These are phyloP conservation scores for Rafetus swinhoei DNA, from an alignment of 2,113 vertebrate species.

Conservation along the genomic window DNA sequence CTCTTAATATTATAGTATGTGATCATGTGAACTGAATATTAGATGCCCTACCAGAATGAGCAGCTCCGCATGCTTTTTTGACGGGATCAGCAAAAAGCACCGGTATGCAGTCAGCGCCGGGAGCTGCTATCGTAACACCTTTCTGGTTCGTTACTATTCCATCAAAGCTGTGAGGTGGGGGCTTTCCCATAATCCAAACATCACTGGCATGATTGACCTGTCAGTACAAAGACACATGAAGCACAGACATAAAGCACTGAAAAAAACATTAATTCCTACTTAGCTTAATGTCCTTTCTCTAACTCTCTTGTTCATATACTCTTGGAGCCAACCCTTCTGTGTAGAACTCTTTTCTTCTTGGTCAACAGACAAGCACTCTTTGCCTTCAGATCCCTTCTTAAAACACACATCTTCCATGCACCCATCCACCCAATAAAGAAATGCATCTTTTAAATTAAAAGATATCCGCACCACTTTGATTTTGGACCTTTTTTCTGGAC, in stretches of 20 bases:
- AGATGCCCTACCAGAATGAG: conserved; percentile 88
- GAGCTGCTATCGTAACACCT: conserved; percentile 86
- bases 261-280: conserved; percentile 2
- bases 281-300: background rate
- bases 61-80: conserved; percentile 87
- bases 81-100: conserved; percentile 92
- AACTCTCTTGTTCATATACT: background rate
- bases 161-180: conserved; percentile 88
- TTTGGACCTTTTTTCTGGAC: background rate
- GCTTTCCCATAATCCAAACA: conserved; percentile 86
- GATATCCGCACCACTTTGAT: background rate
- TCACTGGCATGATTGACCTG: conserved; percentile 86
- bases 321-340: background rate
- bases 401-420: background rate
- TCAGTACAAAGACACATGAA: conserved; percentile 30
- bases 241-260: conserved; percentile 8
- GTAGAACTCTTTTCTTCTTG: background rate
- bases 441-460: background rate
- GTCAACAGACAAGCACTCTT: background rate
- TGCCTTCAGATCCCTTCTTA: background rate
- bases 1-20: background rate
- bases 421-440: background rate
- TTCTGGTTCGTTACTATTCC: conserved; percentile 87
- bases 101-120: conserved; percentile 94
- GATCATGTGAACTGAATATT: background rate